These are phyloP conservation scores for Streblospio benedicti DNA, from an alignment of 1,140 invertebrate species.

Conservation along the genomic window DNA sequence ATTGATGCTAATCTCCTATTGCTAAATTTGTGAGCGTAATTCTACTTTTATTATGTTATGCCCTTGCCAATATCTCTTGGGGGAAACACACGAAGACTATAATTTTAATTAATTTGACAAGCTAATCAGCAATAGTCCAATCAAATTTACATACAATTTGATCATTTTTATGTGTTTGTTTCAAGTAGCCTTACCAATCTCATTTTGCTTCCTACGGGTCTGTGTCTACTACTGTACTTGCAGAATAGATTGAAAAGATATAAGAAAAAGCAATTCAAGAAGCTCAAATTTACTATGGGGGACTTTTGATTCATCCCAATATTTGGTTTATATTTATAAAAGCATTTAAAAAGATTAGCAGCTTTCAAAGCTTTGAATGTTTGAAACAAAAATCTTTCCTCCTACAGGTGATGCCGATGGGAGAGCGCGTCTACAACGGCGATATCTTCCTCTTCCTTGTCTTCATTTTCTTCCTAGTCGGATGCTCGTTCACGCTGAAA, in stretches of 20 bases:
- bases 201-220: not conserved
- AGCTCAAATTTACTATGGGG: no score
- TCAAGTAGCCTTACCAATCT: no score
- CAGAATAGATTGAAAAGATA: not conserved
- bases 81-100: no score
- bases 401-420: conserved; percentile 25
- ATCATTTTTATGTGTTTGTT: no score
- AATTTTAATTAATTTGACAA: no score
- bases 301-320: not conserved
- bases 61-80: no score
- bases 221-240: not conserved
- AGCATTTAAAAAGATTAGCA: not conserved
- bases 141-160: no score
- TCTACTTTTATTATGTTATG: no score
- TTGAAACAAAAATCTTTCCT: not conserved
- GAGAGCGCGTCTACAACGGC: conserved; percentile 23
- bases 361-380: not conserved
- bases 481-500: conserved; percentile 21
- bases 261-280: not conserved
- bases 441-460: conserved; percentile 31
- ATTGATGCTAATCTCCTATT: no score
- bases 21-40: no score
- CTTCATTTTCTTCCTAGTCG: conserved; percentile 29
- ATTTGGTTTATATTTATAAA: not conserved
- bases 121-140: no score